Evolutionary conservation across 2,888 invertebrate genomes (phyloP), one percentile per base, ranked within the genome.

Genomic region (Drosophila macrothrix): DNA sequence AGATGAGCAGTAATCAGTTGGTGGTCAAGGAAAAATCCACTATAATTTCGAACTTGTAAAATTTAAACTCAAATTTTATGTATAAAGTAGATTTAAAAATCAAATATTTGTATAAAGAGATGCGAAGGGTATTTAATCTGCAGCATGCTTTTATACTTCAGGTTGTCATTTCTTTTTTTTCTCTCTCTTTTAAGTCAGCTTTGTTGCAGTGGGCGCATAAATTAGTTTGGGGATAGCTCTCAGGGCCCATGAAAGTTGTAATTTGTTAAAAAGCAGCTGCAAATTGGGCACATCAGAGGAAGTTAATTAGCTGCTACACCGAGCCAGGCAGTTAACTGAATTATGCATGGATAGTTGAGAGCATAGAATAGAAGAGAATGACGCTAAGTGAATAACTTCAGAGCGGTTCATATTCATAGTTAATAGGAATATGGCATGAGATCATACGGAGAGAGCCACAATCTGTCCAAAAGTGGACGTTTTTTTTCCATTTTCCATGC

Each of bases 181-280:
- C 16, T 16, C 14, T 49, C 4, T 22, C 37, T 66, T 76, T 53
- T 35, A 41, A 59, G 55, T 53, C 64, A 49, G 55, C 69, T 56
- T n/a, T 62, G 67, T 67, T 88, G 88, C 88, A 83, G 58, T 87
- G 83, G 66, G 50, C 70, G 66, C 67, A 73, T 85, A 76, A 90
- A 90, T 88, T 88, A 90, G 81, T 70, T 64, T 43, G 54, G 67
- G 64, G 69, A 73, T 22, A 55, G 35, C 54, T 65, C 70, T 65
- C 35, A 53, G 56, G 63, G 66, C 53, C 66, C 58, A 64, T 66
- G 56, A 67, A 82, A 70, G 72, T 53, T 64, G 83, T 73, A 71
- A 78, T 73, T 78, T 83, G 75, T 60, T 69, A 50, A 78, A 75
- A 73, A 75, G 73, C 78, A 63, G 67, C 73, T 81, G 78, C 63